Conservation (phyloP, 2,888 invertebrate species). For the Lithophane ornitopus region DNA sequence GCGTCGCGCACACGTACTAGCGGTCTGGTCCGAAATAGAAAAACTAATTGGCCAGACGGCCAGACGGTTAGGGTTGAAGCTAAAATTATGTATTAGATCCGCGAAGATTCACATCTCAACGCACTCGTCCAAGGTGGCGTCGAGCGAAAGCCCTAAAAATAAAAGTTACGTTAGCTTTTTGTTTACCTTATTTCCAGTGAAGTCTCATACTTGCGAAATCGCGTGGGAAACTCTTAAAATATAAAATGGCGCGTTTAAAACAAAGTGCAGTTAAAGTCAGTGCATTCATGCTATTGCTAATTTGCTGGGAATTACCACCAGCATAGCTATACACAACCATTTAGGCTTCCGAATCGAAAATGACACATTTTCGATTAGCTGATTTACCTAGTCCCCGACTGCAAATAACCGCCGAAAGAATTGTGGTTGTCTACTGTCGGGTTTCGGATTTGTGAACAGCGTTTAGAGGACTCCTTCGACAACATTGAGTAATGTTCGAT, state of each 20-base stretch:
- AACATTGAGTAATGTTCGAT: too few species aligned
- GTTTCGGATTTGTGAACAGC: too few species aligned
- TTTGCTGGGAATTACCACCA: not conserved
- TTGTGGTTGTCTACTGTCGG: too few species aligned
- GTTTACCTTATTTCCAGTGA: slow-evolving; percentile 33
- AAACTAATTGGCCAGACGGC: slow-evolving; percentile 85
- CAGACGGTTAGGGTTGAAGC: slow-evolving; percentile 83
- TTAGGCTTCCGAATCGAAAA: too few species aligned
- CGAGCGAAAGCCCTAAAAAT: slow-evolving; percentile 71
- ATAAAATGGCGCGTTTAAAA: slow-evolving; percentile 1
- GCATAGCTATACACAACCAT: too few species aligned
- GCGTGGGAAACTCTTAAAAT: slow-evolving; percentile 13
- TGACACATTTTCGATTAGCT: too few species aligned
- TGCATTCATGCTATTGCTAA: not conserved
- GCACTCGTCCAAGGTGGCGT: slow-evolving; percentile 61
- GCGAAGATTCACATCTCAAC: slow-evolving; percentile 73
- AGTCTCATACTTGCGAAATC: slow-evolving; percentile 2
- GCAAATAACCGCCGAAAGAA: too few species aligned
- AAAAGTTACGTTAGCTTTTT: slow-evolving; percentile 59
- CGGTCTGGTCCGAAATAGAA: slow-evolving; percentile 85
- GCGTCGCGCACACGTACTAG: slow-evolving; percentile 73
- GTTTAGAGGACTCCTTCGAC: too few species aligned
- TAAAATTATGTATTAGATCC: slow-evolving; percentile 79
- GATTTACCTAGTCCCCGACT: too few species aligned
- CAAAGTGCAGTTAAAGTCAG: not conserved